phyloP scores from a whole-genome alignment of 1,140 invertebrate genomes.

The Alviniconcha marisindica region DNA sequence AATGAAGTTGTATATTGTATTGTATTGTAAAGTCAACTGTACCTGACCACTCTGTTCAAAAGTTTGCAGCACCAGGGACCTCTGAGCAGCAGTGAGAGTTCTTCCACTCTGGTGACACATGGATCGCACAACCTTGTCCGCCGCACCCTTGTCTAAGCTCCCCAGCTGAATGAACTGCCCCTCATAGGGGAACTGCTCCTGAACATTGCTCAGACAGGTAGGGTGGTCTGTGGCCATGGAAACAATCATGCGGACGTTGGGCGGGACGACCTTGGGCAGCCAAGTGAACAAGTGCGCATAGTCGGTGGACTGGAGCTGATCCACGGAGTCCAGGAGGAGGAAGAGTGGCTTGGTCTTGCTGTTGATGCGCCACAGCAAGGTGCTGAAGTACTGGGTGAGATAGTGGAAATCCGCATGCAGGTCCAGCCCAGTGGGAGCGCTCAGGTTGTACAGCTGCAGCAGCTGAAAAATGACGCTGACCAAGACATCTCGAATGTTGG shows the following conservation, averaged over 20 bases:
- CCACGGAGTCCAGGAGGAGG: slow-evolving; percentile 71
- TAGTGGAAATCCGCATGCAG: slow-evolving; percentile 52
- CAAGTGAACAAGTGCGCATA: slow-evolving; percentile 64
- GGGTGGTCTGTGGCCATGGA: slow-evolving; percentile 63
- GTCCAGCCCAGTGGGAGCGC: slow-evolving; percentile 44
- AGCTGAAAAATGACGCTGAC: slow-evolving; percentile 56
- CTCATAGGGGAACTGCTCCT: slow-evolving; percentile 23
- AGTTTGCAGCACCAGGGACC: slow-evolving; percentile 43
- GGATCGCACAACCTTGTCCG: slow-evolving; percentile 50
- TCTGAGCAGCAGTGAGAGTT: slow-evolving; percentile 55
- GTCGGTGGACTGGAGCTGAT: slow-evolving; percentile 62
- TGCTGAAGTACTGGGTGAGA: slow-evolving; percentile 49
- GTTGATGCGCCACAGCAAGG: slow-evolving; percentile 52
- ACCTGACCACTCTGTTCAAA: slow-evolving; percentile 16
- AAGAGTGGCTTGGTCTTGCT: slow-evolving; percentile 51
- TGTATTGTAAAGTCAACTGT: too few relatives aligned
- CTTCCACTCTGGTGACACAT: slow-evolving; percentile 45
- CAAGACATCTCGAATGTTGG: slow-evolving; percentile 52
- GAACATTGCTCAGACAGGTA: slow-evolving; percentile 46
- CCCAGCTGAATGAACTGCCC: slow-evolving; percentile 54
- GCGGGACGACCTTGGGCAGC: slow-evolving; percentile 65
- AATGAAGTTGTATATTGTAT: too few relatives aligned
- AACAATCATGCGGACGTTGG: slow-evolving; percentile 82
- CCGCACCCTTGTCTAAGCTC: slow-evolving; percentile 40
- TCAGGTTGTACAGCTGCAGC: slow-evolving; percentile 41